A percentile compares a stretch with the other conserved stretches of the same genome.
Evolutionary conservation across 2,113 vertebrate genomes (phyloP).

Genomic region (Labeo rohita): DNA sequence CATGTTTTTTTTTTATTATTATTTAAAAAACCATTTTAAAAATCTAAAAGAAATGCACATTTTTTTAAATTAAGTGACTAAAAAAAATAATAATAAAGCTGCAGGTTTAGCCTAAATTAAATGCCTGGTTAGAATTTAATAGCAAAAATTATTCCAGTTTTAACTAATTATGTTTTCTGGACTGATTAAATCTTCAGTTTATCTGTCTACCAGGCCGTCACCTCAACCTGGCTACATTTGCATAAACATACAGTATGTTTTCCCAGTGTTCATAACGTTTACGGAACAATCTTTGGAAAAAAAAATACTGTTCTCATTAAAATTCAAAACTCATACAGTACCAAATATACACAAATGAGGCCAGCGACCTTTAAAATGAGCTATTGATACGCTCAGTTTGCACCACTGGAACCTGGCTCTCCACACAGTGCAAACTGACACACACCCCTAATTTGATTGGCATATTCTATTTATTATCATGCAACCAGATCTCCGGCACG

Average conservation of each 20-base stretch:
- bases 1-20: too few relatives aligned
- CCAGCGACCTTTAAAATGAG: constrained; percentile 69
- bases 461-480: constrained; percentile 78
- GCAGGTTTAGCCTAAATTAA: background rate
- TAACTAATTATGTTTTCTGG: constrained; percentile 4
- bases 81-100: too few relatives aligned
- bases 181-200: constrained; percentile 37
- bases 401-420: constrained; percentile 59
- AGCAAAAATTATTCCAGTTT: background rate
- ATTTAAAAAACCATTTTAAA: too few relatives aligned
- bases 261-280: background rate
- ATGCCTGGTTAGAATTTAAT: background rate
- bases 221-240: background rate
- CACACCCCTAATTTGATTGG: constrained; percentile 71
- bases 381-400: constrained; percentile 47
- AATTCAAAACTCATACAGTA: constrained; percentile 36
- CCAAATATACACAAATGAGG: constrained; percentile 61
- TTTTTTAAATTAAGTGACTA: too few relatives aligned
- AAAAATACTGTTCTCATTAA: constrained; percentile 13
- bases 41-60: background rate
- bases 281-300: constrained; percentile 7
- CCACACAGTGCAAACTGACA: constrained; percentile 63
- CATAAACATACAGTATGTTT: constrained; percentile 29
- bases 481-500: constrained; percentile 56
- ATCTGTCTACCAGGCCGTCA: constrained; percentile 1